These are phyloP conservation scores for Actenoides lindsayi DNA, from an alignment of 2,113 vertebrate species.

Conservation along the genomic window DNA sequence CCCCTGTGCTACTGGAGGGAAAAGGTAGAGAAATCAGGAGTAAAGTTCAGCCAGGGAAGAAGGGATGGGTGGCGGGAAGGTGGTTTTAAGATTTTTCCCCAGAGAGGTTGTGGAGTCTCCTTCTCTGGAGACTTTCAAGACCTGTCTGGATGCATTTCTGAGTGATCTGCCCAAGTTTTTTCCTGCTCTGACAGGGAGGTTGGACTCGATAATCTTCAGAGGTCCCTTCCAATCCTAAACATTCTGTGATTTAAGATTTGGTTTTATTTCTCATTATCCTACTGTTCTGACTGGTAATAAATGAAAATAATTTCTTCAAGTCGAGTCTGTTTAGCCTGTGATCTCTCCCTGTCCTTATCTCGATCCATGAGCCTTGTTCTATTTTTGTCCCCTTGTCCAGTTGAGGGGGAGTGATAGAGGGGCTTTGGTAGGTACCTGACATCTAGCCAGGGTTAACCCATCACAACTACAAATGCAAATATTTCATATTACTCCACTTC, in stretches of 20 bases:
- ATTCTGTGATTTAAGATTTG: too few species aligned
- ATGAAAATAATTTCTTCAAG: not conserved
- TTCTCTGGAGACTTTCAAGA: too few species aligned
- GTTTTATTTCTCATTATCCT: too few species aligned
- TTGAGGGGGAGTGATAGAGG: not conserved
- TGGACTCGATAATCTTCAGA: too few species aligned
- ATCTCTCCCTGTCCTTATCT: not conserved
- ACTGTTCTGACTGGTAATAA: not conserved
- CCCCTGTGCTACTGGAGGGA: not conserved
- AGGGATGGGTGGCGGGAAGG: not conserved
- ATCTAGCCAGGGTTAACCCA: not conserved
- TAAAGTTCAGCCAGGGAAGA: not conserved
- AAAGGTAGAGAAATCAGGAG: not conserved
- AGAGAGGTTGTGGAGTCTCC: too few species aligned
- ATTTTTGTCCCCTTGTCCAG: not conserved
- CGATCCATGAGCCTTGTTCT: not conserved
- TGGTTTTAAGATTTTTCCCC: not conserved
- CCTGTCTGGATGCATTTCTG: too few species aligned
- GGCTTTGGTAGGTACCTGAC: fast-evolving
- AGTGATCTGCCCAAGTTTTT: too few species aligned
- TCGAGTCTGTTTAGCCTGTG: not conserved
- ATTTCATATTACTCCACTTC: not conserved
- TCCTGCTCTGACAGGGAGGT: too few species aligned
- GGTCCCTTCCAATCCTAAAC: too few species aligned
- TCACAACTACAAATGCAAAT: not conserved